phyloP scores from a whole-genome alignment of 2,113 vertebrate genomes.

The Fregata magnificens region DNA sequence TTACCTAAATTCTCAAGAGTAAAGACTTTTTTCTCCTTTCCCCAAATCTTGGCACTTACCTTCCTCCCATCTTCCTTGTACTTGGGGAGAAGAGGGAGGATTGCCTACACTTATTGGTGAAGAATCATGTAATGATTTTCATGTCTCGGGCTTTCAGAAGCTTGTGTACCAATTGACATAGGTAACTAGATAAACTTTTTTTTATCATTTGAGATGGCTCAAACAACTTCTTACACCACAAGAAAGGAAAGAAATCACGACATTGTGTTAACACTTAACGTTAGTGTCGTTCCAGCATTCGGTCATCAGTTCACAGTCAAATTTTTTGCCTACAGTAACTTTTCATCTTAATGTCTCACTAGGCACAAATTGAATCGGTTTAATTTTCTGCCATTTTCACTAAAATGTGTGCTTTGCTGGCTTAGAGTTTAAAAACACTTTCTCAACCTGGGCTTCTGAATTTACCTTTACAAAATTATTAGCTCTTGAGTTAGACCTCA shows the following conservation, averaged over 20 bases:
- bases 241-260: neutral
- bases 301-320: neutral
- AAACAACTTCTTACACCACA: neutral
- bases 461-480: neutral
- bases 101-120: neutral
- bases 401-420: neutral
- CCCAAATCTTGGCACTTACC: neutral
- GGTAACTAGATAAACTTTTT: neutral
- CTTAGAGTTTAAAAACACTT: neutral
- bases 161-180: neutral
- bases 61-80: neutral
- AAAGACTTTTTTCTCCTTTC: neutral
- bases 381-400: neutral
- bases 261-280: neutral
- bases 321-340: neutral
- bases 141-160: neutral
- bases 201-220: neutral
- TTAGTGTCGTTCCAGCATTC: neutral
- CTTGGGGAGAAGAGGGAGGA: neutral
- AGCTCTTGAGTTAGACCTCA: neutral
- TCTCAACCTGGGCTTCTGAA: neutral
- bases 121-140: neutral
- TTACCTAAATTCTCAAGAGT: neutral
- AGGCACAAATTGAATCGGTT: neutral
- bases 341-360: neutral